phyloP scores from a whole-genome alignment of 2,888 invertebrate genomes.

The Liposcelis brunnea region DNA sequence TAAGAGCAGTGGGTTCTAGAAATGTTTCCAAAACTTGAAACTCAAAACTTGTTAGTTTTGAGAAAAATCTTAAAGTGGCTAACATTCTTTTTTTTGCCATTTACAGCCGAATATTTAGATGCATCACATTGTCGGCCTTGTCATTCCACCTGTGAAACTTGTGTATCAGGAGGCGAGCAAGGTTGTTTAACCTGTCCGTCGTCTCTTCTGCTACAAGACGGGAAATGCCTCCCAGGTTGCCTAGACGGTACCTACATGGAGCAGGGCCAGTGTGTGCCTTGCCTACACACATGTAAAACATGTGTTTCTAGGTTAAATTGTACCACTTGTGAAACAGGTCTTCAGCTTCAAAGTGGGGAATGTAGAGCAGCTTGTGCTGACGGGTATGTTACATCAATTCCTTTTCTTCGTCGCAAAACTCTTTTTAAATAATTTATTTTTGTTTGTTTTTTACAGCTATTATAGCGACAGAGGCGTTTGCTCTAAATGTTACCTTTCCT shows the following conservation, averaged over 20 bases:
- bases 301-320: constrained; percentile 68
- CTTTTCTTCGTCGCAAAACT: constrained; percentile 9
- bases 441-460: constrained; percentile 37
- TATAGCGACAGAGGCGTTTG: constrained; percentile 74
- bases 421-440: constrained; percentile 14
- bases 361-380: constrained; percentile 64
- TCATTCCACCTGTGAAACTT: constrained; percentile 64
- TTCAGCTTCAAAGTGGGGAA: constrained; percentile 66
- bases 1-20: too few relatives aligned
- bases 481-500: constrained; percentile 66
- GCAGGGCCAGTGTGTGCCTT: constrained; percentile 55
- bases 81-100: constrained; percentile 19
- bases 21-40: too few relatives aligned
- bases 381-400: constrained; percentile 28
- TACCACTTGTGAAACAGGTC: constrained; percentile 55
- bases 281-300: constrained; percentile 59
- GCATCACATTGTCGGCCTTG: constrained; percentile 53
- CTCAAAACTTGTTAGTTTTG: too few relatives aligned
- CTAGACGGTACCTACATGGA: constrained; percentile 50
- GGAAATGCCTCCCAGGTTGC: background rate
- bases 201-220: constrained; percentile 50
- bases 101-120: constrained; percentile 55
- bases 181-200: constrained; percentile 53
- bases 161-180: constrained; percentile 54
- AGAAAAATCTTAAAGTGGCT: too few relatives aligned